A percentile compares a stretch with the other conserved stretches of the same genome.
These are phyloP conservation scores for Drosophila nebulosa DNA, from an alignment of 1,140 invertebrate genomes.

Conservation along the genomic window DNA sequence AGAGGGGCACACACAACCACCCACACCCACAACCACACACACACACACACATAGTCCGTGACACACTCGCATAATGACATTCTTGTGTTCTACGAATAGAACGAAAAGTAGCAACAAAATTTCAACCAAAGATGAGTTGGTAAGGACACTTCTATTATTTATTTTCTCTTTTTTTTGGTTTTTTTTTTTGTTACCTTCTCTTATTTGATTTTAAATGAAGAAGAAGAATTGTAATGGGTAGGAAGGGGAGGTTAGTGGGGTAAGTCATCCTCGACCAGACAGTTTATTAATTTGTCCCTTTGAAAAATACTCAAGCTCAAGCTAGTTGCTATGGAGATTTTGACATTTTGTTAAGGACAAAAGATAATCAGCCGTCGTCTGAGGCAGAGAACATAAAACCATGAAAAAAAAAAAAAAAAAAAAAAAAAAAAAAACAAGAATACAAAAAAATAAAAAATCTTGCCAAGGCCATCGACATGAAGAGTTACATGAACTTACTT, in stretches of 20 bases:
- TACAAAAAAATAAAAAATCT: neutral
- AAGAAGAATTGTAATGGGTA: neutral
- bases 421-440: neutral
- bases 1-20: neutral
- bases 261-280: constrained; percentile 13
- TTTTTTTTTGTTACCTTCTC: neutral
- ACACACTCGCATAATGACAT: neutral
- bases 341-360: neutral
- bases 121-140: neutral
- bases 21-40: neutral
- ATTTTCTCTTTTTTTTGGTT: neutral
- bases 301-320: constrained; percentile 11
- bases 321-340: constrained; percentile 20
- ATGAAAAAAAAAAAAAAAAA: neutral
- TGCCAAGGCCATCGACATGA: neutral
- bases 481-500: neutral
- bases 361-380: neutral
- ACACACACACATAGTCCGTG: neutral
- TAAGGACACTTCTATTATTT: neutral
- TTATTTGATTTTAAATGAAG: neutral
- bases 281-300: constrained; percentile 58
- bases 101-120: neutral
- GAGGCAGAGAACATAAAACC: neutral
- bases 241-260: no score
- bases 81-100: neutral